phyloP scores from a whole-genome alignment of 2,113 vertebrate species.

The Gasterosteus aculeatus region DNA sequence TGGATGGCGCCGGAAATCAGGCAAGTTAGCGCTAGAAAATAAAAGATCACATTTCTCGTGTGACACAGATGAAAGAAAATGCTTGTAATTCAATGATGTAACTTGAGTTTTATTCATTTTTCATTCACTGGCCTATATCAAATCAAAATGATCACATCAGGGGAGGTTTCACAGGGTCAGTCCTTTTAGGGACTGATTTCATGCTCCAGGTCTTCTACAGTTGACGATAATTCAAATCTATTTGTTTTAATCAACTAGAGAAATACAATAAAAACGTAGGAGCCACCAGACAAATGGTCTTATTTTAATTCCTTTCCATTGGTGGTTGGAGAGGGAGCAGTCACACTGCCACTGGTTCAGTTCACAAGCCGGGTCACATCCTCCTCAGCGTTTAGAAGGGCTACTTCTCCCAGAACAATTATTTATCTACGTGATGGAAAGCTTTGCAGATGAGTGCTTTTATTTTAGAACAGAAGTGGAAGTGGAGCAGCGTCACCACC shows the following conservation, averaged over 20 bases:
- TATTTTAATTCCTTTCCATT: too few relatives aligned
- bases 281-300: neutral
- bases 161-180: neutral
- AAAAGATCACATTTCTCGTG: slow-evolving; percentile 1
- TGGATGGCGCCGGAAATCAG: slow-evolving; percentile 15
- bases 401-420: neutral
- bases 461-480: neutral
- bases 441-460: neutral
- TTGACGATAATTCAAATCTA: too few relatives aligned
- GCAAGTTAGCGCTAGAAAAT: neutral
- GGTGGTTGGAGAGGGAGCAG: too few relatives aligned
- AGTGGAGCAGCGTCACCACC: neutral
- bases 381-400: neutral
- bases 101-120: neutral
- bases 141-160: neutral
- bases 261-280: neutral
- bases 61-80: neutral
- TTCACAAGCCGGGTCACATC: neutral
- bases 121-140: neutral
- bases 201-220: too few relatives aligned
- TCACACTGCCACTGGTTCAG: neutral
- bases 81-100: neutral
- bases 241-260: too few relatives aligned
- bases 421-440: neutral
- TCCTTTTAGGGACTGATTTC: too few relatives aligned